A percentile compares a stretch with the other conserved stretches of the same genome.
Evolutionary conservation across 2,888 invertebrate genomes (phyloP).

Genomic region (Papilio protenor): DNA sequence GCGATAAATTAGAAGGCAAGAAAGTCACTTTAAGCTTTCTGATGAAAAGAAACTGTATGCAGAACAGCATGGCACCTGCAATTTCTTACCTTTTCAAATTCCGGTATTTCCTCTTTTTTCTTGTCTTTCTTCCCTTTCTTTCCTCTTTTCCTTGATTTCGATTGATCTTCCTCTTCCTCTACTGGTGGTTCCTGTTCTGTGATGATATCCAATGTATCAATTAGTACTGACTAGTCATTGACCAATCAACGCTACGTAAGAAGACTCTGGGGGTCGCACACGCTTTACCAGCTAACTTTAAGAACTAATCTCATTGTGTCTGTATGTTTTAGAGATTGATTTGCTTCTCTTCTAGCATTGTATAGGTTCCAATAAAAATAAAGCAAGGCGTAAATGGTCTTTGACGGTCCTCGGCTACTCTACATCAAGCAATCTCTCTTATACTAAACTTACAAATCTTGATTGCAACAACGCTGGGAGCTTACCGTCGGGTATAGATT

Average conservation of each 20-base stretch:
- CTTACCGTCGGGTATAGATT: conserved; percentile 61
- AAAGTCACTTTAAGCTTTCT: background rate
- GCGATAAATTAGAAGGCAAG: background rate
- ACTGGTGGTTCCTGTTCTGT: conserved; percentile 50
- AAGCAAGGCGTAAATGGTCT: too few relatives aligned
- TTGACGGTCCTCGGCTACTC: background rate
- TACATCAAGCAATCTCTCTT: background rate
- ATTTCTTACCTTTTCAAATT: conserved; percentile 67
- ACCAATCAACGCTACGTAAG: background rate
- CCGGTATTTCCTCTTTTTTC: conserved; percentile 69
- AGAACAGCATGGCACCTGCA: background rate
- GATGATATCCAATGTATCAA: background rate
- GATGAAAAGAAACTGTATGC: background rate
- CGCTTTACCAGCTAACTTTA: too few relatives aligned
- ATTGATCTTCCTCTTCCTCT: conserved; percentile 53
- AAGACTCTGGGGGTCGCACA: too few relatives aligned
- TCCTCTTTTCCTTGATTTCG: conserved; percentile 57
- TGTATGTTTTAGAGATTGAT: too few relatives aligned
- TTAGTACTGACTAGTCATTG: background rate
- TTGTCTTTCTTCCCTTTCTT: conserved; percentile 65
- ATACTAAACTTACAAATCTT: background rate
- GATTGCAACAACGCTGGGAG: background rate
- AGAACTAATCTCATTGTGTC: too few relatives aligned
- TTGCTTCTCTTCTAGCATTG: too few relatives aligned
- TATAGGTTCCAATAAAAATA: too few relatives aligned